Conservation (phyloP, 1,140 invertebrate species). For the Lepidostoma basale region DNA sequence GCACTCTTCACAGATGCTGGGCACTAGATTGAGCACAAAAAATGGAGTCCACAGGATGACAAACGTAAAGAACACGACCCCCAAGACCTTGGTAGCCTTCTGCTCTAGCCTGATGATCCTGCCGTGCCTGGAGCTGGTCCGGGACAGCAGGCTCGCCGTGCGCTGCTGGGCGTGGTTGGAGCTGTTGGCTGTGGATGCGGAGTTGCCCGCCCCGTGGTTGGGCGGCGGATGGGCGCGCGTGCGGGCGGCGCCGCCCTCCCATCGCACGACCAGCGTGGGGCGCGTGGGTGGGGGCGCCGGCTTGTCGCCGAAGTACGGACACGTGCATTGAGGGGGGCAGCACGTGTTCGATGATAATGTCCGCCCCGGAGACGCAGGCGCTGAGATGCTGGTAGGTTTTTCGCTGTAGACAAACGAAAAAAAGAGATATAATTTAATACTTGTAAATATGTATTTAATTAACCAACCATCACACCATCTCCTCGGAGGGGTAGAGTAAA, state of each 20-base stretch:
- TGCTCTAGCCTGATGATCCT: constrained; percentile 84
- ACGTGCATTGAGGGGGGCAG: constrained; percentile 75
- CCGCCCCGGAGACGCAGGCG: constrained; percentile 18
- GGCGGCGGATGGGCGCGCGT: constrained; percentile 9
- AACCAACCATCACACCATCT: too few relatives aligned
- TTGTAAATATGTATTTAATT: too few relatives aligned
- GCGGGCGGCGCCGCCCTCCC: constrained; percentile 26
- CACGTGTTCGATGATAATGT: constrained; percentile 55
- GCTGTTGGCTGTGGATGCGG: constrained; percentile 47
- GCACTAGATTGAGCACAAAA: constrained; percentile 86
- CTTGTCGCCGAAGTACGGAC: constrained; percentile 76
- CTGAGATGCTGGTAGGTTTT: constrained; percentile 33
- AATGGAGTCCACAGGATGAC: constrained; percentile 93
- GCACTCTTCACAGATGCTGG: constrained; percentile 77
- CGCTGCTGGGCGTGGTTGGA: constrained; percentile 49
- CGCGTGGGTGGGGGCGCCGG: constrained; percentile 55
- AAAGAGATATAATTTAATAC: too few relatives aligned
- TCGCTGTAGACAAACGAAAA: too few relatives aligned
- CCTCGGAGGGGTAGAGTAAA: too few relatives aligned
- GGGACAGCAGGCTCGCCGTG: constrained; percentile 72
- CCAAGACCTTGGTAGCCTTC: constrained; percentile 92
- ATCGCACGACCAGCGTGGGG: constrained; percentile 36
- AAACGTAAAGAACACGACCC: constrained; percentile 92
- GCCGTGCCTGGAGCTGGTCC: constrained; percentile 80
- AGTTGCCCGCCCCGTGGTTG: too few relatives aligned